Evolutionary conservation across 2,797 vertebrate species (phyloP), one percentile per base, ranked within the genome.

Genomic region (Ara ararauna): DNA sequence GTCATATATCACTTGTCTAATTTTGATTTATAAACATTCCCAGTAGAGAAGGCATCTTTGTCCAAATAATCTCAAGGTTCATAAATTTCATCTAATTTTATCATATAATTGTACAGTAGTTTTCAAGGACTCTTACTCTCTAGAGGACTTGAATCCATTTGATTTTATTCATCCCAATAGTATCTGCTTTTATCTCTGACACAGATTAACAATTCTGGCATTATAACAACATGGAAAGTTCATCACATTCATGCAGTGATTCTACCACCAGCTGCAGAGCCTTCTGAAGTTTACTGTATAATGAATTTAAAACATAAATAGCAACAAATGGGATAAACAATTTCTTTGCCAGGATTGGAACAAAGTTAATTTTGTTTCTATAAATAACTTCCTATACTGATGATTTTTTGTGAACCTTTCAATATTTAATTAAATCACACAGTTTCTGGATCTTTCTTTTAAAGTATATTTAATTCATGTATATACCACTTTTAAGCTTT

Each of bases 11-110:
- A 42, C 88, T 92, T 95, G 84, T 87, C 88, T 78, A 70, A 86
- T 90, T 92, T 65, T 97, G 95, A 96, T 97, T 97, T 97, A 96
- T 80, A 92, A 89, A 84, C 64, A 50, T 84, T 96, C 77, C 91
- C 92, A 77, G 32, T 62, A 60, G 82, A 94, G 79, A 88, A 94
- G 64, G 40, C 92, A 94, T 93, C 91, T 79, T 84, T 96, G 74
- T 95, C 95, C 94, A 95, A 93, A 74, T 87, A 93, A 62, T 93
- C 83, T 91, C 77, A 96, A 96, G 91, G 91, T 94, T 96, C 95
- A 92, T 85, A 95, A 94, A 94, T 78, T 95, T 93, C 58, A 94
- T 95, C 76, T 94, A 94, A 94, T 85, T 96, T 94, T 87, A 85
- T 92, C 76, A 70, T 73, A 19, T 77, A 91, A 87, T 94, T 83